Conservation (phyloP, 2,797 vertebrate genomes). For the Percopsis omiscomaycus region DNA sequence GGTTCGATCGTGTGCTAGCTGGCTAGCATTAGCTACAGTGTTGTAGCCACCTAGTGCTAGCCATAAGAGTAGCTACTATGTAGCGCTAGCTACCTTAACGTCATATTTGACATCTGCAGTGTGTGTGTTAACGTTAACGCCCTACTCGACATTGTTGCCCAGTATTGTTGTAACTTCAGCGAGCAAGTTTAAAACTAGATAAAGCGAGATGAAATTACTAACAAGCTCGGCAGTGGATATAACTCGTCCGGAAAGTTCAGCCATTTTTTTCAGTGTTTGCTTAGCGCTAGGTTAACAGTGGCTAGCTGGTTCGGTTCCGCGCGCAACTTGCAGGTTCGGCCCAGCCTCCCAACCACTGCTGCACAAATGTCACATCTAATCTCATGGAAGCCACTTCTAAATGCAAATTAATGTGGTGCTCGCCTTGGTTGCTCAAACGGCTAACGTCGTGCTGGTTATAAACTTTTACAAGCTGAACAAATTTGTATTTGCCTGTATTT, state of each 20-base stretch:
- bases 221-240: neutral
- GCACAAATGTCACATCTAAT: neutral
- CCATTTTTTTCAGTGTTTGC: conserved; percentile 20
- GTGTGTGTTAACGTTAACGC: conserved; percentile 25
- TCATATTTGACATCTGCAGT: conserved; percentile 51
- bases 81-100: conserved; percentile 35
- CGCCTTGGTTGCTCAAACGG: conserved; percentile 5
- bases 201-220: neutral
- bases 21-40: conserved; percentile 46
- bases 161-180: neutral
- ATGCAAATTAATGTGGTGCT: neutral
- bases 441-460: conserved; percentile 17
- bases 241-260: conserved; percentile 13
- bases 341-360: too few relatives aligned
- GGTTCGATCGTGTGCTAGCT: conserved; percentile 38
- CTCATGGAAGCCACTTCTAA: too few relatives aligned
- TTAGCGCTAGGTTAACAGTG: conserved; percentile 15
- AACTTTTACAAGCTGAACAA: conserved; percentile 51
- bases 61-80: conserved; percentile 5
- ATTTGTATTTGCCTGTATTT: conserved; percentile 6
- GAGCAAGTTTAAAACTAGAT: neutral
- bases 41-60: conserved; percentile 22
- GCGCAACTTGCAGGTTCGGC: too few relatives aligned
- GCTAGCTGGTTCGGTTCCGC: conserved; percentile 26
- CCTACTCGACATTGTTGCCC: conserved; percentile 30